phyloP scores from a whole-genome alignment of 2,888 invertebrate species.

The Agrilus mali region DNA sequence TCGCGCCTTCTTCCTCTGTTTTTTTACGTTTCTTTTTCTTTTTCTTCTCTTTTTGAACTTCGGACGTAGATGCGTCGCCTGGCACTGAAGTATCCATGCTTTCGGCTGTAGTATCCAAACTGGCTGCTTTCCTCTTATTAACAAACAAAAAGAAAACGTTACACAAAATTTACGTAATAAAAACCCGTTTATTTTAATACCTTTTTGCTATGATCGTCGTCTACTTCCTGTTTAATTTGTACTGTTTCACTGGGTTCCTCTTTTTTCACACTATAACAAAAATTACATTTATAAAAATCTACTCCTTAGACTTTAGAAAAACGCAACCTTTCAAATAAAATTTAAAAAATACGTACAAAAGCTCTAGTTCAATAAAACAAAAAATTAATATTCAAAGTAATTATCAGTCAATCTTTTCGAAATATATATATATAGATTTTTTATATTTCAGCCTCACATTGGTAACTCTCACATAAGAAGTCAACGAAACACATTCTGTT shows the following conservation, averaged over 20 bases:
- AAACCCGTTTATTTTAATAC: constrained; percentile 16
- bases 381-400: too few species aligned
- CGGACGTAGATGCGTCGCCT: constrained; percentile 18
- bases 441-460: too few species aligned
- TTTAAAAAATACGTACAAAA: too few species aligned
- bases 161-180: background rate
- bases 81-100: constrained; percentile 16
- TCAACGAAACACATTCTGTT: too few species aligned
- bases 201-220: constrained; percentile 17
- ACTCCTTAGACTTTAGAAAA: background rate
- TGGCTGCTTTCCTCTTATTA: background rate
- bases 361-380: too few species aligned
- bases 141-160: constrained; percentile 4
- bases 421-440: too few species aligned
- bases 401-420: too few species aligned
- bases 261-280: constrained; percentile 12
- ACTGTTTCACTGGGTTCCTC: constrained; percentile 20
- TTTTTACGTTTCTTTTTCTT: constrained; percentile 49
- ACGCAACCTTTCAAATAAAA: too few species aligned
- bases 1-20: constrained; percentile 28
- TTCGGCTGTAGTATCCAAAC: constrained; percentile 9
- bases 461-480: too few species aligned
- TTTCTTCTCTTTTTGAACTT: constrained; percentile 48
- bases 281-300: constrained; percentile 2
- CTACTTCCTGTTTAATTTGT: constrained; percentile 22